Conservation (phyloP, 2,113 vertebrate species). For the Haplochromis vanheusdeni region DNA sequence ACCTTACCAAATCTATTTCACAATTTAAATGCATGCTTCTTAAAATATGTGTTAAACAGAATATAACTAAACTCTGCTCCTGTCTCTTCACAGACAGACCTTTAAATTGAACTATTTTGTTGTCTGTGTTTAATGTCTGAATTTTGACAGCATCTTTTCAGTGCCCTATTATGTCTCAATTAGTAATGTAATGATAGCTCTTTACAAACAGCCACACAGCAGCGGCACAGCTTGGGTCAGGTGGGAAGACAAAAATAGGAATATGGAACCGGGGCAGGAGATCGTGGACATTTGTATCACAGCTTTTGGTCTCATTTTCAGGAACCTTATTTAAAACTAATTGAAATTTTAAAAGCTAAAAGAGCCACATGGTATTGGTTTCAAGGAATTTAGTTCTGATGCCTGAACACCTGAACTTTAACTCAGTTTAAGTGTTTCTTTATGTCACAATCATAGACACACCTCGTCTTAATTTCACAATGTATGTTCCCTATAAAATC, state of each 20-base stretch:
- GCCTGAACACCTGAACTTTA: neutral
- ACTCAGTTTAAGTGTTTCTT: neutral
- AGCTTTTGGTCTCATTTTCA: neutral
- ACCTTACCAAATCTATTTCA: neutral
- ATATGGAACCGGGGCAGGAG: neutral
- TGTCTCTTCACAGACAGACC: neutral
- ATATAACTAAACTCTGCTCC: neutral
- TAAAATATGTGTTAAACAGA: neutral
- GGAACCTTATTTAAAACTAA: neutral
- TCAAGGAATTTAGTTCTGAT: neutral
- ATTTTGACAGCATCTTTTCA: neutral
- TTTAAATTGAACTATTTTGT: neutral
- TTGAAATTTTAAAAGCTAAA: neutral
- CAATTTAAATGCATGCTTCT: neutral
- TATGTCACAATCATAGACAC: neutral
- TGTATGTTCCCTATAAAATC: neutral
- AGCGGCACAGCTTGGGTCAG: neutral
- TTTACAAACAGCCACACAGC: neutral
- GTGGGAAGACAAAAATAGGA: neutral
- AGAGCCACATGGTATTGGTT: neutral
- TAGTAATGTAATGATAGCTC: neutral
- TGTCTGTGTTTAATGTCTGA: neutral
- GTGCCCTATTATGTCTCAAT: neutral
- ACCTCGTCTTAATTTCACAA: neutral
- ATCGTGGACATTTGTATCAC: neutral